Evolutionary conservation across 92 coral and sea anemone species (phyloP), one percentile per base, ranked within the genome.

Genomic region (Diadumene lineata): DNA sequence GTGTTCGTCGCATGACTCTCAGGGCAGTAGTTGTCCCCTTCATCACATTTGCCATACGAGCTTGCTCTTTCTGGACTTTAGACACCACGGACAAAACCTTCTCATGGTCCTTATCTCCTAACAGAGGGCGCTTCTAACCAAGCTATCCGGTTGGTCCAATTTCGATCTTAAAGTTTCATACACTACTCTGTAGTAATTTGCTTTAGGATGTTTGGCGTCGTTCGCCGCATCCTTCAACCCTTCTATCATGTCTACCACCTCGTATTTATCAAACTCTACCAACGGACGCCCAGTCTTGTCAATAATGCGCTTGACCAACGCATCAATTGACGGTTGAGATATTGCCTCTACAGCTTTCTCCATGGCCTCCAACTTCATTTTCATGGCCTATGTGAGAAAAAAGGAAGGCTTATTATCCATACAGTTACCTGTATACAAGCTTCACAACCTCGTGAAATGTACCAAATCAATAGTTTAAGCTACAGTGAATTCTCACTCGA

Each of bases 51-150:
- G n/a, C n/a, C n/a, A n/a, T n/a, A n/a, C n/a, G n/a, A n/a, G n/a
- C n/a, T n/a, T n/a, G n/a, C n/a, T n/a, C n/a, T n/a, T 81, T 81
- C 21, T 64, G 66, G 8, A 81, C 75, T 74, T 80, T 80, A 1
- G 50, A 55, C 8, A 81, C 66, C 18, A 65, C 58, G 7, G 74
- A 74, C 29, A 81, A 30, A 11, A 80, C 57, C 17, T 66, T 81
- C 25, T 81, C 82, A 32, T 81, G 86, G 31, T 81, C 81, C 29
- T 81, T 81, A 53, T 81, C 86, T 1, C 86, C 86, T 24, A 81
- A 58, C 2, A 75, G 60, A 16, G 82, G 81, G 30, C 75, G 32
- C 32, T 43, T 24, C 60, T 30, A 38, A 81, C 75, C 66, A 75
- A 70, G 58, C 66, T 72, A 15, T 75, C 65, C 31, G 82, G 34